Evolutionary conservation across 2,888 invertebrate genomes (phyloP).

Genomic region (Rhingia rostrata): DNA sequence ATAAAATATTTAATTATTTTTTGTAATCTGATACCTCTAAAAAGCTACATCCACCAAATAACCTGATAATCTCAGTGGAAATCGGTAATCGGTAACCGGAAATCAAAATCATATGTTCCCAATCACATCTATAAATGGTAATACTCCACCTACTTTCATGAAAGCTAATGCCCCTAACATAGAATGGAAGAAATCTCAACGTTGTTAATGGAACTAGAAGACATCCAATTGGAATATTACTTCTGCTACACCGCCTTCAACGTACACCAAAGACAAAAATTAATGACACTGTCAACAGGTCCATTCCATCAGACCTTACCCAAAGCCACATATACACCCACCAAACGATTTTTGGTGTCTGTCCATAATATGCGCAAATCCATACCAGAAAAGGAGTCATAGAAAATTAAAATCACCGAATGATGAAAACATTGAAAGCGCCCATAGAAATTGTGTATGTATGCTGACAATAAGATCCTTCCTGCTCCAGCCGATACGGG

Average conservation of each 20-base stretch:
- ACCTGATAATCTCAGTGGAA: too few species aligned
- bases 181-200: background rate
- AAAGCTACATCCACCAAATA: too few species aligned
- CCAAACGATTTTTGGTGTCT: background rate
- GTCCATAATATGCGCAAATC: background rate
- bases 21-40: too few species aligned
- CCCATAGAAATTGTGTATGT: constrained; percentile 2
- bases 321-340: background rate
- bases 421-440: constrained; percentile 20
- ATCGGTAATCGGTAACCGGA: too few species aligned
- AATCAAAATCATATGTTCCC: too few species aligned
- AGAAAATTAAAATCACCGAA: constrained; percentile 32
- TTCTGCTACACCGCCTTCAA: constrained; percentile 40
- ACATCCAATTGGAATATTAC: constrained; percentile 18
- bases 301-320: background rate
- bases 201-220: background rate
- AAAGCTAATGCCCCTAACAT: background rate
- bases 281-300: constrained; percentile 59
- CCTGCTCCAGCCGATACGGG: background rate
- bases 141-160: background rate
- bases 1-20: too few species aligned
- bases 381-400: constrained; percentile 11
- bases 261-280: constrained; percentile 35
- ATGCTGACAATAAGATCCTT: background rate
- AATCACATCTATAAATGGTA: too few species aligned